Conservation (phyloP, 2,113 vertebrate species). For the Engraulis encrasicolus region DNA sequence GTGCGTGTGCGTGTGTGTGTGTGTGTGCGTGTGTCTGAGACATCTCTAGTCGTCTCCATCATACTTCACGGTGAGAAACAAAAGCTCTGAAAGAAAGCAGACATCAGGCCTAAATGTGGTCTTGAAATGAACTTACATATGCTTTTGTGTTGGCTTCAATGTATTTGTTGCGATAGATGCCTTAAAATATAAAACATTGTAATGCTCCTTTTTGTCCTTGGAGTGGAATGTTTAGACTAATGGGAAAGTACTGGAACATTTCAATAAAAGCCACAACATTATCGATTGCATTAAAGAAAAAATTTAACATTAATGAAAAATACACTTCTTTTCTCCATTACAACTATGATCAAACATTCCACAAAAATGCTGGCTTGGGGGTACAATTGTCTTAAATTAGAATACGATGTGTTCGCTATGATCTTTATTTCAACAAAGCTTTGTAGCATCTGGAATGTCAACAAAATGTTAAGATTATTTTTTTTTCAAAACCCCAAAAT, state of each 20-base stretch:
- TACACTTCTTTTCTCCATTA: neutral
- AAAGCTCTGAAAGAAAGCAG: neutral
- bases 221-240: neutral
- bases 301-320: constrained; percentile 67
- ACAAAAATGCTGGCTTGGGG: neutral
- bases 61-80: neutral
- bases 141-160: neutral
- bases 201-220: neutral
- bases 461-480: too few species aligned
- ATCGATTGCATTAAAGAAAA: constrained; percentile 58
- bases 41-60: neutral
- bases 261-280: neutral
- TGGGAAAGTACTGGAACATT: neutral
- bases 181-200: neutral
- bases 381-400: neutral
- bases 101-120: neutral
- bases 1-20: neutral
- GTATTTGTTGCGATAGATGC: neutral
- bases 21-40: neutral
- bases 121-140: neutral
- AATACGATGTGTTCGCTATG: neutral
- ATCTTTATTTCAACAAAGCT: neutral
- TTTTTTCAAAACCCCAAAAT: too few species aligned
- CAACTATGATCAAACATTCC: neutral
- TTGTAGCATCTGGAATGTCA: neutral